A percentile compares a stretch with the other conserved stretches of the same genome.
phyloP scores from a whole-genome alignment of 2,113 vertebrate genomes.

The Myiozetetes cayanensis region DNA sequence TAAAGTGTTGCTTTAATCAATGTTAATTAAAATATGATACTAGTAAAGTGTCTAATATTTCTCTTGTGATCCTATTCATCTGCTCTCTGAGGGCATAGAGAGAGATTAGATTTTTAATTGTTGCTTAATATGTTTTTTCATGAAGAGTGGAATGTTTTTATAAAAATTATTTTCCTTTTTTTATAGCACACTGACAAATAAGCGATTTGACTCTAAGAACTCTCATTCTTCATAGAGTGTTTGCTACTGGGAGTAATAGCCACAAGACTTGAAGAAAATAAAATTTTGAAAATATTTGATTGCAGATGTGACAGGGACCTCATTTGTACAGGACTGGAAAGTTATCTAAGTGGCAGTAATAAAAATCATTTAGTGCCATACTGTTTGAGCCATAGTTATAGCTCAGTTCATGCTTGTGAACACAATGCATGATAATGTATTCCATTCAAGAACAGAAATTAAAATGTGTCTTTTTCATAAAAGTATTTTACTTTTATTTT shows the following conservation, averaged over 20 bases:
- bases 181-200: background rate
- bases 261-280: background rate
- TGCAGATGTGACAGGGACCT: background rate
- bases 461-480: background rate
- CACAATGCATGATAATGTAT: background rate
- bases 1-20: constrained; percentile 17
- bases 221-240: background rate
- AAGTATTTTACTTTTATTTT: background rate
- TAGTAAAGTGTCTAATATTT: background rate
- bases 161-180: background rate
- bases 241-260: background rate
- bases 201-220: background rate
- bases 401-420: background rate
- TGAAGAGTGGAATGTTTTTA: background rate
- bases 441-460: background rate
- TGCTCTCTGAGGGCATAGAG: background rate
- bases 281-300: background rate
- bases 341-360: background rate
- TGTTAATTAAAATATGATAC: constrained; percentile 42
- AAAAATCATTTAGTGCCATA: background rate
- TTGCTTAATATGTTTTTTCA: background rate
- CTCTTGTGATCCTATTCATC: background rate
- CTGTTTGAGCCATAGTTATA: background rate
- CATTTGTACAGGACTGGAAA: background rate
- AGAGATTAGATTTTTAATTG: constrained; percentile 28